Base-by-base conservation (phyloP, 1,140 invertebrate species). In the Cyclargus thomasi region DNA sequence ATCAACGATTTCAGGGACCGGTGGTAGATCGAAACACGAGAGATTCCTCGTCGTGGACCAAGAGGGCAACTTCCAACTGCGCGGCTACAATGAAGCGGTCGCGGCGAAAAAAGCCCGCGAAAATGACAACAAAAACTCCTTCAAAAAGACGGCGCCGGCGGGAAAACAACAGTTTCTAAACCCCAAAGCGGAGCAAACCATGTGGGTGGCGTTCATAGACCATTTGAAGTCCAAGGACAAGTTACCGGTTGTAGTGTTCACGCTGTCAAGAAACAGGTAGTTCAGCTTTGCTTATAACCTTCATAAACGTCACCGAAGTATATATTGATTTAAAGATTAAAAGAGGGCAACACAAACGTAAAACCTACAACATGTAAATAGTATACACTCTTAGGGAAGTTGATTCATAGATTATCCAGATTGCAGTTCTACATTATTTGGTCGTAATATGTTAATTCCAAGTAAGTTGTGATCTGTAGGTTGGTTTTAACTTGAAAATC, bases 221-320 rank as follows among this genome's bases (percentile, higher is more conserved):
- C 95, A 96, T 83, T 91, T 98, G 4, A 92, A 93, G 74, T 94
- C 94, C 53, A 91, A 95, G 65, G 95, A 98, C 70, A 95, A 97
- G 78, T 90, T 99, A 62, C 98, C 99, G 0, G 96, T 97, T 0
- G 97, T 99, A 1, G 95, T 97, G 1, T 99, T 99, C 79, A 97
- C 96, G 8, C 94, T 99, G 69, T 99, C 98, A 0, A 92, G 98
- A 69, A 97, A 97, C 81, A 94, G 95, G 77, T 97, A 8, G 2
- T 23, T 23, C 23, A 6, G 23, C 6, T 23, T 23, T 23, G 1
- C 6, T 23, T 23, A 23, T 23, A 23, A 23, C 23, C 23, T 23
- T 2, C 1, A 23, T 23, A 23, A 23, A 23, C 23, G 23, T n/a
- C n/a, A n/a, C n/a, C n/a, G n/a, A n/a, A n/a, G n/a, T n/a, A n/a